These are phyloP conservation scores for Tiphia femorata DNA, from an alignment of 2,888 invertebrate genomes.

Conservation along the genomic window DNA sequence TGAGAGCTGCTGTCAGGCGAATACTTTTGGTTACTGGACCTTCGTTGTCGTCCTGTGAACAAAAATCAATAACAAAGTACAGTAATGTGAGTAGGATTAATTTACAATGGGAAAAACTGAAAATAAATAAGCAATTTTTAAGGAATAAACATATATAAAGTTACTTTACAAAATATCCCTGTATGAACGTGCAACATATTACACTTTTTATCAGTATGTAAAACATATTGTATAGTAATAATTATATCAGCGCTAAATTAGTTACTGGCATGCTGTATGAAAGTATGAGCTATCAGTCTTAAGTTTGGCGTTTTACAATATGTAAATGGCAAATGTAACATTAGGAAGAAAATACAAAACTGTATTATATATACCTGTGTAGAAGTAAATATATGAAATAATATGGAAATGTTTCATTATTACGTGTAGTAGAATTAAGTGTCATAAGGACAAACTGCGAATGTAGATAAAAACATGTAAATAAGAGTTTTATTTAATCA, in stretches of 20 bases:
- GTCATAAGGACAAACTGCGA: too few species aligned
- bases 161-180: not conserved
- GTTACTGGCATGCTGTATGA: constrained; percentile 5
- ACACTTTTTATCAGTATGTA: not conserved
- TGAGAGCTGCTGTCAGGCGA: constrained; percentile 94
- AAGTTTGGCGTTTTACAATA: too few species aligned
- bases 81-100: not conserved
- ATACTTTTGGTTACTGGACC: constrained; percentile 99
- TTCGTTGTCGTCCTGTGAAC: constrained; percentile 93
- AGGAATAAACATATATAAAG: constrained; percentile 26
- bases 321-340: too few species aligned
- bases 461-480: too few species aligned
- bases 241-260: not conserved
- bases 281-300: too few species aligned
- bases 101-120: not conserved
- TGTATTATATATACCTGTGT: too few species aligned
- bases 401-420: too few species aligned
- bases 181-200: not conserved
- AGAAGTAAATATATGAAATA: too few species aligned
- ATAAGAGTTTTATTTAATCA: too few species aligned
- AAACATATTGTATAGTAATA: constrained; percentile 25
- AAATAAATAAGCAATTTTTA: not conserved
- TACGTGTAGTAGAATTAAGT: too few species aligned
- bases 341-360: too few species aligned
- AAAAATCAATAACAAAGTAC: constrained; percentile 35